Evolutionary conservation across 64 coral and sea anemone species (phyloP).

Genomic region (Acropora yongei): DNA sequence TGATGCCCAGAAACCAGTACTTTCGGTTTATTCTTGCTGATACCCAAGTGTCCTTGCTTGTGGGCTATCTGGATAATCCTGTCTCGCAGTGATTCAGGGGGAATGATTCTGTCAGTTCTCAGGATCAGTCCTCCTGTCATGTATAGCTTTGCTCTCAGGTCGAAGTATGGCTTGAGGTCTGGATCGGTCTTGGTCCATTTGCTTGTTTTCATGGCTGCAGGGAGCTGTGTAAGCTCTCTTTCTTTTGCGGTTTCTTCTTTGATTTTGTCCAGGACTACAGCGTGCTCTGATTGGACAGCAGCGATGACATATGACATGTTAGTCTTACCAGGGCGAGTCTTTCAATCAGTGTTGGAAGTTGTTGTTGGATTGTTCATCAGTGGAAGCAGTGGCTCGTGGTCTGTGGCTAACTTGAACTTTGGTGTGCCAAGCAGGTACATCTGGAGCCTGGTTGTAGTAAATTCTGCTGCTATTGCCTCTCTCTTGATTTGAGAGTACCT

Average conservation of each 20-base stretch:
- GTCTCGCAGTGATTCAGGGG: too few relatives aligned
- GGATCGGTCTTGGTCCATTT: conserved; percentile 54
- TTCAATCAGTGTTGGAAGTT: too few relatives aligned
- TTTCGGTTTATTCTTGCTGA: conserved; percentile 59
- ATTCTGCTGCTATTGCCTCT: too few relatives aligned
- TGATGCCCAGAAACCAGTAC: conserved; percentile 66
- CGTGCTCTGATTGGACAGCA: too few relatives aligned
- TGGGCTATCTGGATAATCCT: conserved; percentile 21
- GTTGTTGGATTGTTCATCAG: neutral
- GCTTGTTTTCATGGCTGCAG: conserved; percentile 60
- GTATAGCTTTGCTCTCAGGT: conserved; percentile 11
- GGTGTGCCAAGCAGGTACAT: conserved; percentile 61
- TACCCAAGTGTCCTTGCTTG: conserved; percentile 76
- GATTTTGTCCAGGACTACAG: too few relatives aligned
- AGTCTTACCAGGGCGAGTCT: too few relatives aligned
- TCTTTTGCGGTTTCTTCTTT: too few relatives aligned
- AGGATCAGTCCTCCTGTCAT: too few relatives aligned
- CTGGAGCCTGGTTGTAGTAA: conserved; percentile 12
- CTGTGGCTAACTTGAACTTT: conserved; percentile 53
- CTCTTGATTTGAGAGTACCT: too few relatives aligned
- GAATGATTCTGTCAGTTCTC: too few relatives aligned
- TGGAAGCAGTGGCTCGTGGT: conserved; percentile 66
- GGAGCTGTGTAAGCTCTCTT: conserved; percentile 35
- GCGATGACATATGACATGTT: too few relatives aligned
- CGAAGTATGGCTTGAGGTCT: conserved; percentile 62